Conservation (phyloP, 2,113 vertebrate species). For the Psilopsiagon aurifrons region DNA sequence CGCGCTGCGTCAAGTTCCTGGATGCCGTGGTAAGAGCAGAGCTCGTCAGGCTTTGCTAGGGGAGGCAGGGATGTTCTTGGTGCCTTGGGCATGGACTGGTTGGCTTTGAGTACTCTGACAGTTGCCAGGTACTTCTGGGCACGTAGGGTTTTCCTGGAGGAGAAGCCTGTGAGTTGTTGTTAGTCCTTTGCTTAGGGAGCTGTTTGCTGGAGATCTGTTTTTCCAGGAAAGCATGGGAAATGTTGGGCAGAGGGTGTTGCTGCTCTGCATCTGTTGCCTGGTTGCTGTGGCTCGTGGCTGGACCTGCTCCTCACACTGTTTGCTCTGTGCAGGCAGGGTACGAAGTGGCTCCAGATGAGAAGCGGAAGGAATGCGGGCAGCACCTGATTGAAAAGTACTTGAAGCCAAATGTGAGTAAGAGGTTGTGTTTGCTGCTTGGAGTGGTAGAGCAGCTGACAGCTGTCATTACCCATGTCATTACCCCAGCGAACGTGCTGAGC, state of each 20-base stretch:
- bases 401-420: conserved; percentile 76
- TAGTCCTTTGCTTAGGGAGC: background rate
- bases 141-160: background rate
- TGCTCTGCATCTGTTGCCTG: background rate
- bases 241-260: background rate
- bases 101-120: background rate
- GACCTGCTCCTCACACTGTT: background rate
- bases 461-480: background rate
- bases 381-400: conserved; percentile 87
- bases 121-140: background rate
- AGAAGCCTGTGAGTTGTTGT: background rate
- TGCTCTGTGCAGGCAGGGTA: conserved; percentile 85
- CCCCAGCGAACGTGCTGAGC: background rate
- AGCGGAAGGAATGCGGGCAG: conserved; percentile 89
- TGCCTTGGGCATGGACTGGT: rapidly evolving
- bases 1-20: conserved; percentile 88
- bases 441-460: background rate
- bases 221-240: background rate
- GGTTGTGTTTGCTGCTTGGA: background rate
- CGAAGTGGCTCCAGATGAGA: conserved; percentile 95
- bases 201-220: conserved; percentile 17
- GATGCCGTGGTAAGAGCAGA: conserved; percentile 91
- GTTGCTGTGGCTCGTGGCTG: background rate
- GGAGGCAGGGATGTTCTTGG: background rate
- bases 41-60: rapidly evolving